phyloP scores from a whole-genome alignment of 2,888 invertebrate genomes.

The Toxonevra muliebris region DNA sequence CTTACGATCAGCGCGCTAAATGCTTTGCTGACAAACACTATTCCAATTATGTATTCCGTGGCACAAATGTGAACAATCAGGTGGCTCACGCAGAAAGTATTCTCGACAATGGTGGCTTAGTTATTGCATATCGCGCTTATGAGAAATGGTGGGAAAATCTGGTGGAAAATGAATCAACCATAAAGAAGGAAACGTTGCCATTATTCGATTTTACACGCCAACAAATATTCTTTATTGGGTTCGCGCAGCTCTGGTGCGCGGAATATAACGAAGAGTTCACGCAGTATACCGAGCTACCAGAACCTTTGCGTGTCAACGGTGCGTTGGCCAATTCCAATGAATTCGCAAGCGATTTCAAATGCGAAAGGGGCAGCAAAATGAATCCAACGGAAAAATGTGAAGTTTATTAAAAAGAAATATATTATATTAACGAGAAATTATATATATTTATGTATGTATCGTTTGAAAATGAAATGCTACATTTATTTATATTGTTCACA shows the following conservation, averaged over 20 bases:
- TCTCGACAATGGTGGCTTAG: constrained; percentile 57
- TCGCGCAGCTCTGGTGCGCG: constrained; percentile 58
- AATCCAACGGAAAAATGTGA: constrained; percentile 56
- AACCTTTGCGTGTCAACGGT: constrained; percentile 53
- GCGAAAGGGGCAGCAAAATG: constrained; percentile 49
- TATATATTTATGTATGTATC: too few relatives aligned
- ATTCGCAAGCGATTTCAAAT: constrained; percentile 53
- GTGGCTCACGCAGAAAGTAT: constrained; percentile 47
- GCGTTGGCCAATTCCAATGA: constrained; percentile 54
- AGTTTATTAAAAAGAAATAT: constrained; percentile 45
- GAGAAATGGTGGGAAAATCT: constrained; percentile 55
- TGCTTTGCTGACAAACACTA: constrained; percentile 57
- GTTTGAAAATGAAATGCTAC: too few relatives aligned
- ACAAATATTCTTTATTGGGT: constrained; percentile 58
- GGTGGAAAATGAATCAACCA: constrained; percentile 44
- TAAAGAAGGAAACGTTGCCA: constrained; percentile 51
- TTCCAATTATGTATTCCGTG: constrained; percentile 47
- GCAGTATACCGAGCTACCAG: constrained; percentile 50
- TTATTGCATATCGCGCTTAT: constrained; percentile 58
- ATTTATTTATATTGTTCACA: too few relatives aligned
- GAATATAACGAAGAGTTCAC: constrained; percentile 48
- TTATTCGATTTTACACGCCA: constrained; percentile 51
- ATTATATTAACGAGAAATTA: too few relatives aligned
- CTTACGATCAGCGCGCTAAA: constrained; percentile 48
- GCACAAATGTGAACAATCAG: constrained; percentile 46